Conservation (phyloP, 2,113 vertebrate genomes). For the Laticauda laticaudata region DNA sequence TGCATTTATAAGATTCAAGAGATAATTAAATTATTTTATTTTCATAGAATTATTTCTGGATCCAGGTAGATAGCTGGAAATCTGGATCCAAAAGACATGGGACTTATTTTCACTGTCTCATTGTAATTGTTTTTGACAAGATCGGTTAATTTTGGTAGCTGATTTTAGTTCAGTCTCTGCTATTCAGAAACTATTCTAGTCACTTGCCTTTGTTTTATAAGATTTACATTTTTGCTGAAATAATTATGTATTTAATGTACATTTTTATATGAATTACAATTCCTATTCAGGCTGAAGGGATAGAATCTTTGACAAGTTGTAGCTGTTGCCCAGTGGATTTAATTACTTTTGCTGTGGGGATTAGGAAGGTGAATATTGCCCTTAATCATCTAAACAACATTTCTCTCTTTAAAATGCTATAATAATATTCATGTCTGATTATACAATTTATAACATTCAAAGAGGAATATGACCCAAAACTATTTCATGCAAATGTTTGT, state of each 20-base stretch:
- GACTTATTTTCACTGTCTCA: background rate
- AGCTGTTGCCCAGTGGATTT: background rate
- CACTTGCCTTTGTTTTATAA: background rate
- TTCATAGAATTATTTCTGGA: background rate
- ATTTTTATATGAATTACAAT: background rate
- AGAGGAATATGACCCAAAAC: conserved; percentile 2
- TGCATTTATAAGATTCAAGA: background rate
- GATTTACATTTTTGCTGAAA: background rate
- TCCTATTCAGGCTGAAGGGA: background rate
- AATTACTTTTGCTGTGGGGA: background rate
- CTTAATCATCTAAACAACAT: background rate
- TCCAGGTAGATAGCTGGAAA: background rate
- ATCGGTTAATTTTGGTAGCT: background rate
- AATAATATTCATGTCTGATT: background rate
- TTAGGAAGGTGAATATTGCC: background rate
- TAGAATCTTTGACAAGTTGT: background rate
- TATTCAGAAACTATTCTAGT: background rate
- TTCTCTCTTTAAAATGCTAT: background rate
- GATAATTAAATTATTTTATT: conserved; percentile 5
- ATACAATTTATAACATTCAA: background rate
- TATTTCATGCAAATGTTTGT: conserved; percentile 12
- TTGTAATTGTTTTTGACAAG: background rate
- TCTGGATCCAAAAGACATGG: background rate
- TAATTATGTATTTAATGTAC: background rate
- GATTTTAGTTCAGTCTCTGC: conserved; percentile 1